Evolutionary conservation across 1,140 invertebrate species (phyloP).

Genomic region (Physella acuta): DNA sequence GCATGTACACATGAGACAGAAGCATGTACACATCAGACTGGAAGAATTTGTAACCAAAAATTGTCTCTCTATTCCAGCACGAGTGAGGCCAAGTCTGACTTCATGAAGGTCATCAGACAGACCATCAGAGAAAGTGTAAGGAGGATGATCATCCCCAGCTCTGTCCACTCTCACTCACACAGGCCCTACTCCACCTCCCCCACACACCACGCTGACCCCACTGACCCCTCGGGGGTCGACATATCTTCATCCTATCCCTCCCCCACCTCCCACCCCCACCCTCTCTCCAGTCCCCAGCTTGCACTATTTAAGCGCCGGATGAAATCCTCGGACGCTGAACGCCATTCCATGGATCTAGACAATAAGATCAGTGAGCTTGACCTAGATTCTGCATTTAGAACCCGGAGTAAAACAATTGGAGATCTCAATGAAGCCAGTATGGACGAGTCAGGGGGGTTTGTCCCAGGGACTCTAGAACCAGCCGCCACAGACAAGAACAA

Average conservation of each 20-base stretch:
- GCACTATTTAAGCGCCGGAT: constrained; percentile 66
- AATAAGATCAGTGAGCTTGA: constrained; percentile 49
- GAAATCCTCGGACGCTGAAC: constrained; percentile 66
- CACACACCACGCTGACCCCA: neutral
- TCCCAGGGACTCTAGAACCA: constrained; percentile 60
- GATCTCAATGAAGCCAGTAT: constrained; percentile 72
- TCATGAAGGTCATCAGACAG: constrained; percentile 92
- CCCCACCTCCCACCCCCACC: neutral
- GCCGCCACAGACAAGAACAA: constrained; percentile 55
- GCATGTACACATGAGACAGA: too few species aligned
- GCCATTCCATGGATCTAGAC: constrained; percentile 87
- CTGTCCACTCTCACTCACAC: neutral
- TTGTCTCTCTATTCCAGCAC: too few species aligned
- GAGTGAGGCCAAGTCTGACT: constrained; percentile 90
- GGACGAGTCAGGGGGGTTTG: constrained; percentile 78
- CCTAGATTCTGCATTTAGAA: constrained; percentile 78
- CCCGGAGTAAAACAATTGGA: constrained; percentile 85
- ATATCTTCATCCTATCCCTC: constrained; percentile 8
- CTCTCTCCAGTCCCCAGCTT: constrained; percentile 57
- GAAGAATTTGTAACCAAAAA: too few species aligned
- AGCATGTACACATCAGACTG: too few species aligned
- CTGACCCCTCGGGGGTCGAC: neutral
- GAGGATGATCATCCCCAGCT: constrained; percentile 42
- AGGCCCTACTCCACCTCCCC: constrained; percentile 8
- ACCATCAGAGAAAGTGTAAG: constrained; percentile 80